Conservation (phyloP, 2,797 vertebrate genomes). For the Brachyrhaphis roseni region DNA sequence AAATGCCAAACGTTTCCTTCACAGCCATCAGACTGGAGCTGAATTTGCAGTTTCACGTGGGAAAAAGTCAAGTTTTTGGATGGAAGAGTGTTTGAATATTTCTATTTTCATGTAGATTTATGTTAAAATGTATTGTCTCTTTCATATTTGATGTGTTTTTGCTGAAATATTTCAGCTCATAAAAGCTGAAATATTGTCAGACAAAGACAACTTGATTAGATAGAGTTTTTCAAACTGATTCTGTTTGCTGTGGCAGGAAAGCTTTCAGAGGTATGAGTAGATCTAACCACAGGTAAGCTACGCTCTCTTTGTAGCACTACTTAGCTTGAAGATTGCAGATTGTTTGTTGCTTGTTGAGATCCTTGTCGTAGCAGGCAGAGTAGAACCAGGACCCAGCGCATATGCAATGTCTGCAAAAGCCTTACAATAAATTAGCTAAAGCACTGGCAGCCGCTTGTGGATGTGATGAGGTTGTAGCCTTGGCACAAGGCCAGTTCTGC, state of each 20-base stretch:
- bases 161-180: too few relatives aligned
- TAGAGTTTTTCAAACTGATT: too few relatives aligned
- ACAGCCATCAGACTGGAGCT: background rate
- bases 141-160: too few relatives aligned
- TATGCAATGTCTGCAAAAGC: slow-evolving; percentile 1
- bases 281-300: background rate
- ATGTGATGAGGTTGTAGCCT: background rate
- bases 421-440: slow-evolving; percentile 1
- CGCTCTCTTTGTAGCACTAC: background rate
- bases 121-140: background rate
- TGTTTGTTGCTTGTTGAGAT: background rate
- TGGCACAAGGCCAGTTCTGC: background rate
- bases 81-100: background rate
- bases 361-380: background rate
- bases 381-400: background rate
- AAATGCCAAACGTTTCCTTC: slow-evolving; percentile 5
- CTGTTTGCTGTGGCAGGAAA: too few relatives aligned
- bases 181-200: too few relatives aligned
- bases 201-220: too few relatives aligned
- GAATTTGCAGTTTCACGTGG: background rate
- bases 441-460: background rate
- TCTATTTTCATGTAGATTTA: background rate
- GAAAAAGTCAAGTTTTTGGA: background rate
- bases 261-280: background rate
- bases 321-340: background rate